A percentile compares a stretch with the other conserved stretches of the same genome.
Conservation (phyloP, 2,113 vertebrate species). For the Phalacrocorax pelagicus region DNA sequence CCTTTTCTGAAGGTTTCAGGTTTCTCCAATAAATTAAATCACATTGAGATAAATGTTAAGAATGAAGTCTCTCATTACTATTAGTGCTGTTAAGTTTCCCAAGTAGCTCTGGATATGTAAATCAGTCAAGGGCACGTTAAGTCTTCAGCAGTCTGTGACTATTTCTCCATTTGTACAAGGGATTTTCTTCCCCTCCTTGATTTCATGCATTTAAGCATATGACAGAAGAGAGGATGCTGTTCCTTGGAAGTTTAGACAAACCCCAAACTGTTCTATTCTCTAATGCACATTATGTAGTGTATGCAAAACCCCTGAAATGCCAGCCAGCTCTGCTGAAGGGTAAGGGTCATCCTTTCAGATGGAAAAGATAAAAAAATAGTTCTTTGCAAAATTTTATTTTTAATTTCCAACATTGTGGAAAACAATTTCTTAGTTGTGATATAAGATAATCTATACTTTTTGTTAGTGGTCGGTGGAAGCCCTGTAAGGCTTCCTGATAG, state of each 20-base stretch:
- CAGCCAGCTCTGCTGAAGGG: background rate
- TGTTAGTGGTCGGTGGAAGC: background rate
- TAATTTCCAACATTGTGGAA: background rate
- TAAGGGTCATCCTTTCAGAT: background rate
- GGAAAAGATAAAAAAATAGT: background rate
- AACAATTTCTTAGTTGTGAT: background rate
- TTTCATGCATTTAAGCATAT: background rate
- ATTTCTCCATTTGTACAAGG: background rate
- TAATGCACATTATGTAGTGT: fast-evolving
- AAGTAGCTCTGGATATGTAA: background rate
- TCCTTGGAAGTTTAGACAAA: background rate
- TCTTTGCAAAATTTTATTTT: background rate
- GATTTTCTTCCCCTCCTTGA: too few relatives aligned
- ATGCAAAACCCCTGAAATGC: background rate
- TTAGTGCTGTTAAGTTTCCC: background rate
- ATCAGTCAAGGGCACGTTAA: background rate
- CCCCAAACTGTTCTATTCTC: background rate
- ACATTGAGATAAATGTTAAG: too few relatives aligned
- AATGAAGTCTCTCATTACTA: background rate
- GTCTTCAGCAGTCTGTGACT: background rate
- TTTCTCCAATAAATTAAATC: background rate
- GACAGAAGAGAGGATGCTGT: background rate
- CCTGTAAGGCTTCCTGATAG: background rate
- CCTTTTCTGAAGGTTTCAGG: background rate
- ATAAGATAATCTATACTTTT: background rate